phyloP scores from a whole-genome alignment of 2,888 invertebrate genomes.

The Sialis lutaria region DNA sequence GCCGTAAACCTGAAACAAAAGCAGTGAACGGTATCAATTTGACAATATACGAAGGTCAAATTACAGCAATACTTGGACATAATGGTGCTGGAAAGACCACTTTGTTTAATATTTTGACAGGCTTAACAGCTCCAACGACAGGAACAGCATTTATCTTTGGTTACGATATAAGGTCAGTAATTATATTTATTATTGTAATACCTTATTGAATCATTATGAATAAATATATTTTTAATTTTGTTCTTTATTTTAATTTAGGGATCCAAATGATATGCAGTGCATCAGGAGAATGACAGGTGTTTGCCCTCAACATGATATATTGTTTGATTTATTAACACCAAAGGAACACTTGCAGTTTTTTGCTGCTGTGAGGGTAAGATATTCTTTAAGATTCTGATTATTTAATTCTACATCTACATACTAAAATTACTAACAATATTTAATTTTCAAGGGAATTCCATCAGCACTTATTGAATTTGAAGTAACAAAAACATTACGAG shows the following conservation, averaged over 20 bases:
- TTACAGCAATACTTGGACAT: slow-evolving; percentile 71
- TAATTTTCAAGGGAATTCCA: slow-evolving; percentile 36
- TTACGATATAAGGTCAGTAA: slow-evolving; percentile 43
- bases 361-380: slow-evolving; percentile 55
- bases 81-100: slow-evolving; percentile 83
- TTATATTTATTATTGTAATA: background rate
- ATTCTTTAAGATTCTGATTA: background rate
- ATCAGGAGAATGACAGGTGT: slow-evolving; percentile 71
- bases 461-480: slow-evolving; percentile 34
- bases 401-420: background rate
- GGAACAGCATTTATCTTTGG: slow-evolving; percentile 62
- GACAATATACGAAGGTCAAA: slow-evolving; percentile 72
- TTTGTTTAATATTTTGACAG: slow-evolving; percentile 68
- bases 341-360: slow-evolving; percentile 68
- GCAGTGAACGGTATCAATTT: slow-evolving; percentile 63
- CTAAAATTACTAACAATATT: background rate
- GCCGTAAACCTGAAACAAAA: slow-evolving; percentile 47
- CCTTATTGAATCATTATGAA: background rate
- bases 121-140: slow-evolving; percentile 53
- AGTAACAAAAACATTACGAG: slow-evolving; percentile 48
- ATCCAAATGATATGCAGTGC: slow-evolving; percentile 57
- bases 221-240: background rate
- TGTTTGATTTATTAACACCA: slow-evolving; percentile 62
- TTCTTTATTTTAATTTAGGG: slow-evolving; percentile 23
- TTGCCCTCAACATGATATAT: slow-evolving; percentile 73